phyloP scores from a whole-genome alignment of 2,113 vertebrate genomes.

The Podocnemis expansa region DNA sequence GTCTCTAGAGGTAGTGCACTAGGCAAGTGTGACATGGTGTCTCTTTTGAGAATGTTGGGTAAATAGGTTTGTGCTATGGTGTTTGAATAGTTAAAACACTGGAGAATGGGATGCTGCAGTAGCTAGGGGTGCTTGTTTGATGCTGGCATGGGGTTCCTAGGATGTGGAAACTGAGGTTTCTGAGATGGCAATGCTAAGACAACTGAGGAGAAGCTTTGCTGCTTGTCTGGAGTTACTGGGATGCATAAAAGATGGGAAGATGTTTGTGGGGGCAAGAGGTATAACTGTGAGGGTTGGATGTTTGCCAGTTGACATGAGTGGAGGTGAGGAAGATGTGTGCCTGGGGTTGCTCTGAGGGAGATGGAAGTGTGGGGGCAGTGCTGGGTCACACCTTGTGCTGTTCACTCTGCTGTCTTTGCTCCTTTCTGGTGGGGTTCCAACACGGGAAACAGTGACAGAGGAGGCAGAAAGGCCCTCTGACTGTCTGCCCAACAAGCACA shows the following conservation, averaged over 20 bases:
- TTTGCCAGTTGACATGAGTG: neutral
- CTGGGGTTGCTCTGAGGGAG: neutral
- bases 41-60: neutral
- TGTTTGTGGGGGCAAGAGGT: slow-evolving; percentile 26
- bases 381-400: neutral
- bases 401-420: neutral
- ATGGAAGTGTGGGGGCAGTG: neutral
- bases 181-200: neutral
- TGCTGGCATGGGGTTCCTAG: neutral
- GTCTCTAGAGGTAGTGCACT: neutral
- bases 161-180: neutral
- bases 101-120: neutral
- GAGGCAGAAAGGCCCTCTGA: slow-evolving; percentile 34
- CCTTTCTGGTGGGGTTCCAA: neutral
- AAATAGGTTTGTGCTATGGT: neutral
- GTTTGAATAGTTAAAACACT: neutral
- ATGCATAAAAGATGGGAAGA: neutral
- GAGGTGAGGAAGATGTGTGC: neutral
- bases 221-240: neutral
- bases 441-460: neutral
- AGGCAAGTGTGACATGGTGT: neutral
- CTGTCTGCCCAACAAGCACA: slow-evolving; percentile 9
- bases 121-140: neutral
- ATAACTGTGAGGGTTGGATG: neutral
- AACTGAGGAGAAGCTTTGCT: neutral